Conservation (phyloP, 1,140 invertebrate species). For the Tenebrio molitor region DNA sequence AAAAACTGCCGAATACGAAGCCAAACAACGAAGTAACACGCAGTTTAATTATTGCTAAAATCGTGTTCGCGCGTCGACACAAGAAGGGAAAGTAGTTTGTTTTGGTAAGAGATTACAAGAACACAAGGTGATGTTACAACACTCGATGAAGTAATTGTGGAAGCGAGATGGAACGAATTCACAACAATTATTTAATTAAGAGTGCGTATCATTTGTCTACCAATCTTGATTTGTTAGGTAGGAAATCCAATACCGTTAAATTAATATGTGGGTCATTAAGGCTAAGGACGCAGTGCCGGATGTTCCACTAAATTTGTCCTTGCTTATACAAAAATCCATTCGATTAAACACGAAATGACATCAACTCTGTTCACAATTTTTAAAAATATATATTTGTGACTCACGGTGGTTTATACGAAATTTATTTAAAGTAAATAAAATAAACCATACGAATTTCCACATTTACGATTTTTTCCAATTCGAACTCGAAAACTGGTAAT, state of each 20-base stretch:
- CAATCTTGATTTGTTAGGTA: background rate
- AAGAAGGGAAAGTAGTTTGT: constrained; percentile 21
- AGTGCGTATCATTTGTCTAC: constrained; percentile 3
- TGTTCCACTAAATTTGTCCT: background rate
- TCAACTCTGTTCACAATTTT: too few species aligned
- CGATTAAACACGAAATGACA: background rate
- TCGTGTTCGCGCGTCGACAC: background rate
- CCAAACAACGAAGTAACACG: too few species aligned
- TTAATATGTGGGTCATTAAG: constrained; percentile 25
- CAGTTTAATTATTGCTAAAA: background rate
- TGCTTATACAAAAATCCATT: too few species aligned
- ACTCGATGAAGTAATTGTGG: constrained; percentile 22
- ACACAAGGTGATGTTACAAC: constrained; percentile 27
- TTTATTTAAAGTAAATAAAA: too few species aligned
- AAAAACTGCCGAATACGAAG: too few species aligned
- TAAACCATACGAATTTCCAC: too few species aligned
- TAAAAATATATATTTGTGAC: too few species aligned
- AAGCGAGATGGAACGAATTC: constrained; percentile 25
- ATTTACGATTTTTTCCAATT: too few species aligned
- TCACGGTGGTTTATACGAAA: too few species aligned
- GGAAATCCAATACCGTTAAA: constrained; percentile 14
- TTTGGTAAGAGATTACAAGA: constrained; percentile 22
- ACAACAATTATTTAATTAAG: constrained; percentile 5
- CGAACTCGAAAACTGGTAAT: too few species aligned
- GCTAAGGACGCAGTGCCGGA: background rate